Base-by-base conservation (phyloP, 1,140 invertebrate species). In the Pissodes strobi region DNA sequence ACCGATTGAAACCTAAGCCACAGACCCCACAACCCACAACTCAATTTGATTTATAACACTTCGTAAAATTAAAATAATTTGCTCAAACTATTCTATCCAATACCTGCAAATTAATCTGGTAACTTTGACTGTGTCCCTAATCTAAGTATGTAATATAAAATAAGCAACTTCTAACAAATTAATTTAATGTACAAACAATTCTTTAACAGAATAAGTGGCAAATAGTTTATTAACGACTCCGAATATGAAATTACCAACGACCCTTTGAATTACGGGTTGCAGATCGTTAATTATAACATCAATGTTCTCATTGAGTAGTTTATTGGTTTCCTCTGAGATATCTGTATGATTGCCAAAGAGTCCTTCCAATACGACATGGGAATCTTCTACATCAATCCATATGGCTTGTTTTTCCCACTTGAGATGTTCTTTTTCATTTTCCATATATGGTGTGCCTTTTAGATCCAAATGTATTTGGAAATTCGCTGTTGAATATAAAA, bases 241-340 rank as follows among this genome's bases (percentile, higher is more conserved):
- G 21, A 64, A 48, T 17, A 68, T 57, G 52, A 70, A 66, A 51
- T 68, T 43, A 27, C 48, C 25, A 4, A 70, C 63, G 12, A 68
- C 64, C 19, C 48, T 23, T 19, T 66, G 51, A 15, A 71, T 57
- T 3, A 71, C 60, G 18, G 69, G 69, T 27, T 64, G 59, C 18
- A 71, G 55, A 53, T 71, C 69, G 6, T 69, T 66, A 10, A 68
- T 61, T 8, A 71, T 61, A 22, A 53, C 46, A 9, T 66, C 45
- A 38, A 71, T 58, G 51, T 71, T 71, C 9, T 71, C 66, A 45
- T 71, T 71, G 10, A 71, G 63, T 22, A 71, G 52, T 45, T 69
- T 64, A 22, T 71, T 71, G n/a, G 69, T 71, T 49, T 71, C 62
- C 12, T 66, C 70, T 78, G 61, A 77, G 12, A 64, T 46, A 17